Percentiles rank a stretch among this genome's conserved stretches.
Conservation (phyloP, 2,113 vertebrate genomes). For the Bombycilla garrulus region DNA sequence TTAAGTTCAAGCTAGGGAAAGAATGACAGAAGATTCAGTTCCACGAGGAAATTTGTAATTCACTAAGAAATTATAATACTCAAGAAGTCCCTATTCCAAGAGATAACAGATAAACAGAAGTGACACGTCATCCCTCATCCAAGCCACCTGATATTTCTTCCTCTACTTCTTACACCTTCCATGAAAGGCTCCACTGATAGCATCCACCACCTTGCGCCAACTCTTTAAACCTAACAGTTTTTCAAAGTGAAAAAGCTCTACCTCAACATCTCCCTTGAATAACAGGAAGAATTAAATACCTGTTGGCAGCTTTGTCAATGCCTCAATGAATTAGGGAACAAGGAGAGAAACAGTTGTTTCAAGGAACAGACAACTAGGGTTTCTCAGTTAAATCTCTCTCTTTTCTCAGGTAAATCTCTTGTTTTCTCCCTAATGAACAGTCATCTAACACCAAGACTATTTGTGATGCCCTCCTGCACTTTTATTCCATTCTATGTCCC, state of each 20-base stretch:
- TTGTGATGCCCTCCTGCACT: background rate
- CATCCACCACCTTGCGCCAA: background rate
- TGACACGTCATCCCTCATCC: background rate
- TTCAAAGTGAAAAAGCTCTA: background rate
- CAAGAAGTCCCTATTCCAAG: background rate
- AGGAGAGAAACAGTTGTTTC: background rate
- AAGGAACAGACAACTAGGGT: background rate
- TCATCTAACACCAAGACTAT: background rate
- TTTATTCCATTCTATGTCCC: background rate
- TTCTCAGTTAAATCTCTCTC: background rate
- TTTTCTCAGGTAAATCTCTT: background rate
- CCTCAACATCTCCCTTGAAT: background rate
- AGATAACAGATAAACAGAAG: background rate
- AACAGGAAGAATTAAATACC: background rate
- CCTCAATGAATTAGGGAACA: background rate
- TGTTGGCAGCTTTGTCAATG: background rate
- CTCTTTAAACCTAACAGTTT: background rate
- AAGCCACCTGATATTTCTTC: background rate
- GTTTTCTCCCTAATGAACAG: background rate
- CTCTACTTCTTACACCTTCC: background rate
- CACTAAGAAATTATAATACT: background rate
- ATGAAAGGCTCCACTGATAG: background rate
- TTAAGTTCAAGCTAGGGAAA: background rate
- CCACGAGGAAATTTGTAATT: background rate
- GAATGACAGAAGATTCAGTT: background rate